These are phyloP conservation scores for Drosophila atroscutellata DNA, from an alignment of 2,888 invertebrate genomes.

Conservation along the genomic window DNA sequence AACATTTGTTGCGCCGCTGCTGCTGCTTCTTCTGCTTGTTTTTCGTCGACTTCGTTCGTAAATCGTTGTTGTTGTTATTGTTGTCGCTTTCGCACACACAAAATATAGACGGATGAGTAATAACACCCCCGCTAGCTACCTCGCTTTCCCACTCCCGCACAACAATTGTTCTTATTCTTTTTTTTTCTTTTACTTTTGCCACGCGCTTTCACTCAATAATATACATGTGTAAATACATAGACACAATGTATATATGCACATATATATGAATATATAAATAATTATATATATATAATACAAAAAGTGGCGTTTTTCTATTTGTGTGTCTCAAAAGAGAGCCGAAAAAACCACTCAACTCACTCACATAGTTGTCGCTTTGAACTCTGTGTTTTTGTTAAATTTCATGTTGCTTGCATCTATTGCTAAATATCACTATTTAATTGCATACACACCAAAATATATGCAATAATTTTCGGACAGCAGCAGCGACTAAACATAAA, in stretches of 20 bases:
- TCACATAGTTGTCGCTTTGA: conserved; percentile 16
- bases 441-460: conserved; percentile 38
- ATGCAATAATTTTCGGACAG: conserved; percentile 41
- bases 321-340: conserved; percentile 44
- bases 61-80: conserved; percentile 33
- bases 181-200: conserved; percentile 47
- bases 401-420: conserved; percentile 4
- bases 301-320: conserved; percentile 60
- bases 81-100: conserved; percentile 49
- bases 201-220: conserved; percentile 59
- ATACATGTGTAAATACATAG: conserved; percentile 37
- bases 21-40: conserved; percentile 20
- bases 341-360: conserved; percentile 16
- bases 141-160: not conserved
- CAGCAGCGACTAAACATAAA: conserved; percentile 62
- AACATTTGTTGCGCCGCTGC: conserved; percentile 72
- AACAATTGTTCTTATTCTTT: conserved; percentile 9
- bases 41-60: conserved; percentile 52
- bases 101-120: conserved; percentile 74
- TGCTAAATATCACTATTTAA: conserved; percentile 31
- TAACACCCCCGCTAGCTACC: conserved; percentile 22
- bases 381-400: not conserved
- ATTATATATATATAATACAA: conserved; percentile 21
- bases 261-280: conserved; percentile 9
- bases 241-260: conserved; percentile 5